Conservation (phyloP, 2,797 vertebrate species). For the Yasuhikotakia modesta region DNA sequence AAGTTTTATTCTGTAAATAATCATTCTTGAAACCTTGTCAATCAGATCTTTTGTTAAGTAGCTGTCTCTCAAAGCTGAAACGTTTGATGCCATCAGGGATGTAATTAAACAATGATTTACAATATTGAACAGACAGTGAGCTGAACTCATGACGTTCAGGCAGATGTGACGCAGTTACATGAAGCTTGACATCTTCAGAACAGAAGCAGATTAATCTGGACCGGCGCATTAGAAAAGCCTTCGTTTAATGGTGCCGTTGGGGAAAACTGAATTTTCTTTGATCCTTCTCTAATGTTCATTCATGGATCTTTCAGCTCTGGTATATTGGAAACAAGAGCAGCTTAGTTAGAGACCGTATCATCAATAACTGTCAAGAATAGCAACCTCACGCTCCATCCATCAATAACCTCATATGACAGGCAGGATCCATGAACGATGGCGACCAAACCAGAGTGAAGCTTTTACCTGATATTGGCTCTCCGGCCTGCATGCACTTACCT, state of each 20-base stretch:
- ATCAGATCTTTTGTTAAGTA: not conserved
- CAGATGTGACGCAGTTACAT: not conserved
- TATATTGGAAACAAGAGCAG: conserved; percentile 19
- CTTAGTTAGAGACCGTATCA: conserved; percentile 23
- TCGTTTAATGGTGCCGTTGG: conserved; percentile 34
- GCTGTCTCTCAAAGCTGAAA: not conserved
- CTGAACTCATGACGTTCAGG: conserved; percentile 22
- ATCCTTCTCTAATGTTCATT: conserved; percentile 30
- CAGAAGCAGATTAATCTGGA: conserved; percentile 31
- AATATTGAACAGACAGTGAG: conserved; percentile 2
- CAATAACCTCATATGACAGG: conserved; percentile 32
- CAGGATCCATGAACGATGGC: conserved; percentile 29
- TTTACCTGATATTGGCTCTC: conserved; percentile 48
- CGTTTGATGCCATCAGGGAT: not conserved
- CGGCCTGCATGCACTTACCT: conserved; percentile 34
- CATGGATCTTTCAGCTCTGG: conserved; percentile 6
- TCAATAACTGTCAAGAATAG: conserved; percentile 46
- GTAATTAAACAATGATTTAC: conserved; percentile 24
- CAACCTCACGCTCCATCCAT: conserved; percentile 35
- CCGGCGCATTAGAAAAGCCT: conserved; percentile 29
- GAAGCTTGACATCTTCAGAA: conserved; percentile 21
- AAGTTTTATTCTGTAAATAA: conserved; percentile 11
- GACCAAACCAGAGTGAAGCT: conserved; percentile 40
- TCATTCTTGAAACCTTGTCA: not conserved
- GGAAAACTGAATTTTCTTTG: conserved; percentile 37